Percentiles rank a stretch among this genome's conserved stretches.
Conservation (phyloP, 2,888 invertebrate genomes). For the Drosophila emarginata region DNA sequence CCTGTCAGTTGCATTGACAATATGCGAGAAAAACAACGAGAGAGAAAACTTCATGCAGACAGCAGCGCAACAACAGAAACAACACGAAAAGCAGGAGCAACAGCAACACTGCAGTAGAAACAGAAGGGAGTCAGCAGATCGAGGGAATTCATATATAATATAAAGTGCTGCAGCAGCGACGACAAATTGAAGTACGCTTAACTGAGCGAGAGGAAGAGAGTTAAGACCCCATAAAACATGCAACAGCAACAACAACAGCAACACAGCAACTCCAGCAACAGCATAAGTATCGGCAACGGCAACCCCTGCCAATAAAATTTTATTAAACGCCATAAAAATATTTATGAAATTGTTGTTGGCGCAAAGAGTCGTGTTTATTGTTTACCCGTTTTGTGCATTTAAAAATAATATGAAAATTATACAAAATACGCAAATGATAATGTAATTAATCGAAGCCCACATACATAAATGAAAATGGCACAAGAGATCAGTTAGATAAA, state of each 20-base stretch:
- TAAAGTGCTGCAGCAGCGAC: conserved; percentile 43
- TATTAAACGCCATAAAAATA: conserved; percentile 76
- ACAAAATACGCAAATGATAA: conserved; percentile 48
- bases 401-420: conserved; percentile 69
- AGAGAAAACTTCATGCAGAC: neutral
- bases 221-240: conserved; percentile 12
- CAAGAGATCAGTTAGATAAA: conserved; percentile 36
- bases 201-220: conserved; percentile 9
- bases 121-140: conserved; percentile 16
- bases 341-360: conserved; percentile 67
- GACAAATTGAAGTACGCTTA: conserved; percentile 67
- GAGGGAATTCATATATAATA: conserved; percentile 51
- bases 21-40: conserved; percentile 49
- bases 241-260: neutral
- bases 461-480: conserved; percentile 28
- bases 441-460: conserved; percentile 24
- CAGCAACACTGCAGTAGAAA: neutral
- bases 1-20: conserved; percentile 67
- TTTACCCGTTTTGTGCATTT: conserved; percentile 54
- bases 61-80: conserved; percentile 1
- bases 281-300: conserved; percentile 1
- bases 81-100: neutral
- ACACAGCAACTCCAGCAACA: neutral
- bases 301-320: conserved; percentile 66
- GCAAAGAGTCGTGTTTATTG: conserved; percentile 65